These are phyloP conservation scores for Theropithecus gelada DNA, from an alignment of 2,113 vertebrate species.

Conservation along the genomic window DNA sequence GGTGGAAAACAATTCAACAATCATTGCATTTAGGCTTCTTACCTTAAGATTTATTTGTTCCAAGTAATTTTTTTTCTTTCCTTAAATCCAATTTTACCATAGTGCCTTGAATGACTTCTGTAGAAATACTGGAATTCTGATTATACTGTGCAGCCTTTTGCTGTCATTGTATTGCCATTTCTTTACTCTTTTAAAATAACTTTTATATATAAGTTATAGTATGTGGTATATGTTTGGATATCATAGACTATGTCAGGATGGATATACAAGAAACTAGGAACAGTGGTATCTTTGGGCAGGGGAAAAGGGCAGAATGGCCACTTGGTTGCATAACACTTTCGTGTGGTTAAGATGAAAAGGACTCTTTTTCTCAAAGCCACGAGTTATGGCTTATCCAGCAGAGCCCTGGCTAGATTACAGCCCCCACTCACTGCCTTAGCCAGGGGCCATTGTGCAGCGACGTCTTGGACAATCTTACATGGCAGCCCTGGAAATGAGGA, in stretches of 20 bases:
- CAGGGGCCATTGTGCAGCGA: not conserved
- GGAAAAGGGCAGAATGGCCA: not conserved
- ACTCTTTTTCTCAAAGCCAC: not conserved
- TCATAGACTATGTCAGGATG: not conserved
- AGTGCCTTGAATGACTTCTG: not conserved
- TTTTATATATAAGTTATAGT: not conserved
- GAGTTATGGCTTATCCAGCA: not conserved
- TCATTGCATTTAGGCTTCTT: not conserved
- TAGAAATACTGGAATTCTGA: not conserved
- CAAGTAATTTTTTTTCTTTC: not conserved
- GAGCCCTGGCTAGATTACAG: not conserved
- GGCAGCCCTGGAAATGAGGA: not conserved
- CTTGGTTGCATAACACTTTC: not conserved
- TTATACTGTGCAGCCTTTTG: not conserved
- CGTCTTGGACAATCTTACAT: not conserved
- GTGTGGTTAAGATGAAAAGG: not conserved
- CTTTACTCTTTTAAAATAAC: not conserved
- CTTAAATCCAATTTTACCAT: slow-evolving; percentile 28
- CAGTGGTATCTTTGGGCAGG: not conserved
- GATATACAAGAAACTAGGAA: not conserved
- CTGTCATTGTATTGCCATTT: not conserved
- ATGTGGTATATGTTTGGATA: not conserved
- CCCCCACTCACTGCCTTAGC: not conserved
- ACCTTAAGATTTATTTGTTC: not conserved
- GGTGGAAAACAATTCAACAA: not conserved